phyloP scores from a whole-genome alignment of 2,113 vertebrate species.

The Erythrocercus mccallii region DNA sequence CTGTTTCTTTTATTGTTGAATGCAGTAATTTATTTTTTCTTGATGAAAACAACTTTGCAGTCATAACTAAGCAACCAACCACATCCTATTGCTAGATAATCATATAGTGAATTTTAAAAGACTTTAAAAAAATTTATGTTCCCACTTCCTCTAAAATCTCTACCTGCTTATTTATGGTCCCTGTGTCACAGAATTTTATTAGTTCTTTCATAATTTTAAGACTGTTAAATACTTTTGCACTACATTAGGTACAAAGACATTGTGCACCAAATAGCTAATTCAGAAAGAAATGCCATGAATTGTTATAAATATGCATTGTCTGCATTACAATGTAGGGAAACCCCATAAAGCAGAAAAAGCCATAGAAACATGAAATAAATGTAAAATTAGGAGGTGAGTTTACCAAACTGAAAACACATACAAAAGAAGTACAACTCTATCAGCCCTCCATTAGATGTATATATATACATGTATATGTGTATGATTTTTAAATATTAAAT shows the following conservation, averaged over 20 bases:
- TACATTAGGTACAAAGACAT: neutral
- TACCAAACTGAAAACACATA: neutral
- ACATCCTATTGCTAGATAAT: neutral
- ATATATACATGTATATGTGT: accelerated
- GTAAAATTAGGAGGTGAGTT: neutral
- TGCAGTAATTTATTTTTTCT: neutral
- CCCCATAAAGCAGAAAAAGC: neutral
- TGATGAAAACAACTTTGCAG: neutral
- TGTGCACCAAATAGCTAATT: neutral
- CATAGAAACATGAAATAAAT: neutral
- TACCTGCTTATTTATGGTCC: neutral
- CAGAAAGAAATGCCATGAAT: neutral
- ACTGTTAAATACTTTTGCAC: neutral
- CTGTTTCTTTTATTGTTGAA: neutral
- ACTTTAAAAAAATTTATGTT: accelerated
- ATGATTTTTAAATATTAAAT: neutral
- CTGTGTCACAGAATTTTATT: neutral
- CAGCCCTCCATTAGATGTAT: neutral
- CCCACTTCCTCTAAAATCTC: neutral
- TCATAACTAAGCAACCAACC: neutral
- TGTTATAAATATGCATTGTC: neutral
- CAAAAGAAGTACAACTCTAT: neutral
- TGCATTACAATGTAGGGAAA: neutral
- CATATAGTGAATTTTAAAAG: neutral
- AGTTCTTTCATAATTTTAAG: neutral